Evolutionary conservation across 2,113 vertebrate genomes (phyloP), one percentile per base, ranked within the genome.

Genomic region (Butorides virescens): DNA sequence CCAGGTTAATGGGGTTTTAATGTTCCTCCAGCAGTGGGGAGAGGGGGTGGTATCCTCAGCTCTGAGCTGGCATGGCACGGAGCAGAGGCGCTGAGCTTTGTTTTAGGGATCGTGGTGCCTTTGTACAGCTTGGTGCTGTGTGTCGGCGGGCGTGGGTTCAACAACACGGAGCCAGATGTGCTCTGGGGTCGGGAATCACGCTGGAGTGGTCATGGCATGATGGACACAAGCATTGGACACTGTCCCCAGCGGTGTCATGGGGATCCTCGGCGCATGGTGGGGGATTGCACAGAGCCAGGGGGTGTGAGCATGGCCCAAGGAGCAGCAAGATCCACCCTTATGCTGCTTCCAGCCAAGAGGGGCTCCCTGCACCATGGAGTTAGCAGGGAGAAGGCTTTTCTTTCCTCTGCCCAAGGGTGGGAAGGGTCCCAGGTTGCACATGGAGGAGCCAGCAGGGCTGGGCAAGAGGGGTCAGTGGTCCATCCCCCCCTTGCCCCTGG

Each of bases 1-100:
- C 92, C 58, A 16, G 77, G 73, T 92, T 95, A 92, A 95, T 80
- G 89, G 95, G 88, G 46, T 63, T 92, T 93, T 84, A 86, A 88
- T 77, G 93, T n/a, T 82, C 86, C 91, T 75, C 68, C 39, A 10
- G 90, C 87, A 67, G 75, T 2, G 0, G 44, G 11, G n/a, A 63
- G 46, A 58, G 37, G 39, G 65, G 76, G 27, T 32, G 56, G 15
- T 72, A 50, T 30, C 81, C 92, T 76, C 77, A 7, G 75, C 82
- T 58, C 78, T 0, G 12, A 86, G 78, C 58, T 3, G 14, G 36
- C 0, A 4, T 36, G 70, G 59, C 1, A 7, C 23, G 52, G 66
- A 66, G 49, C 73, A 11, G 84, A 39, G 47, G 59, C 55, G 93
- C 29, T 73, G 83, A 61, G 62, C 92, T 89, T 74, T 91, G 88